Base-by-base conservation (phyloP, 2,113 vertebrate species). In the Labeo rohita region DNA sequence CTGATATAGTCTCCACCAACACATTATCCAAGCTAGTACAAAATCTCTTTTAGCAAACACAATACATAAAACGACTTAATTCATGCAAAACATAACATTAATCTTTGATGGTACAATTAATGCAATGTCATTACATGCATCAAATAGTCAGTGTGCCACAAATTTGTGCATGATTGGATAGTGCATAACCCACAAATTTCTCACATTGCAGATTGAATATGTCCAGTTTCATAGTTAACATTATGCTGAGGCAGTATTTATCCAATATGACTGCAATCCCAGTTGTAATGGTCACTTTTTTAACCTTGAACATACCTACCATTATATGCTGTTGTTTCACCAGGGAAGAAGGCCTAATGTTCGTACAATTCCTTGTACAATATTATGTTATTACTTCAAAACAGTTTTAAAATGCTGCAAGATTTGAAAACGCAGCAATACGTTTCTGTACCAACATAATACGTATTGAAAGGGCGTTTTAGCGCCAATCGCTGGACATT, bases 41-140 rank as follows among this genome's bases (percentile, higher is more conserved):
- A 61, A n/a, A 9, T n/a, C 1, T 39, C 2, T 23, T 43, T 45
- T 45, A 21, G 54, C 36, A 82, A 10, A 34, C 78, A 28, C 39
- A 18, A 21, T 28, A 80, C 21, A 65, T 56, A 80, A 47, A 74
- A 49, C 12, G 4, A 56, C n/a, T 80, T 47, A 80, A 80, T 80
- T 65, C 43, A 65, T 49, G 7, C 54, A 61, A 80, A 80, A 43
- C 10, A 43, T 39, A 36, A 54, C 28, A 56, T 61, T 79, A n/a
- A 79, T 79, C 18, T 43, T 61, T 23, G 18, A 61, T 45, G 21
- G 11, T 8, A n/a, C 36, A 80, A 45, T 39, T 79, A 79, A n/a
- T 79, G 2, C 2, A 43, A 39, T 28, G 10, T 47, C 10, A 50
- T 75, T 15, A 72, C 18, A 16, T 8, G 7, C 23, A 43, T 59